A percentile compares a stretch with the other conserved stretches of the same genome.
Evolutionary conservation across 2,797 vertebrate species (phyloP).

Genomic region (Sebastes flavidus): DNA sequence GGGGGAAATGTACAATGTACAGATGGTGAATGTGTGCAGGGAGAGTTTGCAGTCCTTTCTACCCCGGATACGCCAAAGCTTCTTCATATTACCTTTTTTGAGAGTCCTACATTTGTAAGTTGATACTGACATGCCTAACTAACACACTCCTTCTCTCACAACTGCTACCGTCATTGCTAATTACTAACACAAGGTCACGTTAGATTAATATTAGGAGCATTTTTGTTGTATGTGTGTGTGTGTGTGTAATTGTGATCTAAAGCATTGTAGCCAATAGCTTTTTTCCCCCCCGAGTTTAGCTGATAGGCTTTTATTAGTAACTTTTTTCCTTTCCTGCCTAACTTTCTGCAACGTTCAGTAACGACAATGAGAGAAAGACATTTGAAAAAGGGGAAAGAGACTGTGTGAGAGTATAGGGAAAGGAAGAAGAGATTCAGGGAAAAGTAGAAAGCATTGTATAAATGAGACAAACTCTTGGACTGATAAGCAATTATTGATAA

Average conservation of each 20-base stretch:
- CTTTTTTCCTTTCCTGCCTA: constrained; percentile 38
- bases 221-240: constrained; percentile 55
- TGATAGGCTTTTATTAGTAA: constrained; percentile 42
- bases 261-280: constrained; percentile 60
- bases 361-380: constrained; percentile 10
- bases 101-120: constrained; percentile 78
- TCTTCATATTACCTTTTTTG: constrained; percentile 68
- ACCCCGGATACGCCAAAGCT: constrained; percentile 66
- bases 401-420: constrained; percentile 21
- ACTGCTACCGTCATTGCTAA: constrained; percentile 46
- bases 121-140: constrained; percentile 60
- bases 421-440: constrained; percentile 41
- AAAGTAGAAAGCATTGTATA: constrained; percentile 20
- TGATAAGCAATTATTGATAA: constrained; percentile 23
- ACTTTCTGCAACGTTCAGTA: constrained; percentile 28
- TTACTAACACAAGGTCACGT: constrained; percentile 67
- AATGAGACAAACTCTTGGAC: constrained; percentile 20
- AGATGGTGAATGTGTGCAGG: constrained; percentile 32
- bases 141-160: constrained; percentile 54
- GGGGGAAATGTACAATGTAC: constrained; percentile 12
- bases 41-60: constrained; percentile 63
- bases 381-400: constrained; percentile 26
- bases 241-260: constrained; percentile 69
- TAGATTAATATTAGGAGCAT: constrained; percentile 54
- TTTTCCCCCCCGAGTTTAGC: constrained; percentile 23